Percentiles rank a stretch among this genome's conserved stretches.
These are phyloP conservation scores for Campoplex capitator DNA, from an alignment of 2,888 invertebrate species.

Conservation along the genomic window DNA sequence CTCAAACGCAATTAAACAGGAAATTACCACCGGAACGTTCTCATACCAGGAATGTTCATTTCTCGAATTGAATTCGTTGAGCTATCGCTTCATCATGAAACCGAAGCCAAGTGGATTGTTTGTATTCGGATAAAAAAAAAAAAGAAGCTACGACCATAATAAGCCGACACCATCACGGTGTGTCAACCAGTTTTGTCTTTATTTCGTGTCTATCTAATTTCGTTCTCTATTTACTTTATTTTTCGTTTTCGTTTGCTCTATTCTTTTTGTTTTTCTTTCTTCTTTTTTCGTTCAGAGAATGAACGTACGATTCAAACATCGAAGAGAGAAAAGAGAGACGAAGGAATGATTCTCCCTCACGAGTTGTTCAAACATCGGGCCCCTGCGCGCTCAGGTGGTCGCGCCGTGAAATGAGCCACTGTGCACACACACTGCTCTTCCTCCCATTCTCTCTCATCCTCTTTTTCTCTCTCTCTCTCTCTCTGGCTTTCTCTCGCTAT, in stretches of 20 bases:
- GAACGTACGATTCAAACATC: constrained; percentile 51
- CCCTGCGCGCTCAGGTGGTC: constrained; percentile 76
- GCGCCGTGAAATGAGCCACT: constrained; percentile 78
- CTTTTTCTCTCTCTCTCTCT: neutral
- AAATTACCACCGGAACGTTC: constrained; percentile 39
- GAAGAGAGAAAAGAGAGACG: constrained; percentile 32
- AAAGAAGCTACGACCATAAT: neutral
- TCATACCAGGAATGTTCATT: constrained; percentile 28
- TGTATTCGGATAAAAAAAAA: neutral
- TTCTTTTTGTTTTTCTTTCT: neutral
- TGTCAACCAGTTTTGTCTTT: constrained; percentile 13
- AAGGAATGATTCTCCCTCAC: constrained; percentile 45
- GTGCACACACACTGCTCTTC: constrained; percentile 75
- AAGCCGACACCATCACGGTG: constrained; percentile 9
- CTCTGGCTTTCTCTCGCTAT: constrained; percentile 48
- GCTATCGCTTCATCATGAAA: neutral
- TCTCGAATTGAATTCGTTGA: constrained; percentile 18
- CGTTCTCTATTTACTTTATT: constrained; percentile 22
- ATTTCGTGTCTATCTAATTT: constrained; percentile 46
- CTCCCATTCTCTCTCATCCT: constrained; percentile 31
- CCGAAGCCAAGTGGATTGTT: neutral
- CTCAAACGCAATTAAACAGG: constrained; percentile 45
- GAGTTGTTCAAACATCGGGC: constrained; percentile 74
- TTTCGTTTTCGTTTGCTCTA: constrained; percentile 45
- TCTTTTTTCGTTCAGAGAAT: constrained; percentile 47